Conservation (phyloP, 1,140 invertebrate species). For the Daktulosphaira vitifoliae region DNA sequence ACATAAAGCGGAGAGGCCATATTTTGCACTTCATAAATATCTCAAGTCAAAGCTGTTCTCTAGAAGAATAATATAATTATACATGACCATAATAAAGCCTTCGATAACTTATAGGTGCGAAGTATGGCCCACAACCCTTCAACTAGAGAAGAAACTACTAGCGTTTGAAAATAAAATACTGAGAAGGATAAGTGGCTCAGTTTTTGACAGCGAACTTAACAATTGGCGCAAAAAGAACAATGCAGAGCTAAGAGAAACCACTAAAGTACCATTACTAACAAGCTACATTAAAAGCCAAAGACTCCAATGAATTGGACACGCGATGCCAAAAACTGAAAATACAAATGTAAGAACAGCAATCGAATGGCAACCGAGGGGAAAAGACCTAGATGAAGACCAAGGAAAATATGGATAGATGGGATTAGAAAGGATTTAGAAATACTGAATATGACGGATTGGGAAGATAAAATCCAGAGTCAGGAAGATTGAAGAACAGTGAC, state of each 20-base stretch:
- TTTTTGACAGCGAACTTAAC: background rate
- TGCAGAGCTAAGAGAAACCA: background rate
- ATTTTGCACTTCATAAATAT: background rate
- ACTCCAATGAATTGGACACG: background rate
- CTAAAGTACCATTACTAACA: background rate
- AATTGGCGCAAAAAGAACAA: background rate
- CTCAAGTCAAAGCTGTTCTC: background rate
- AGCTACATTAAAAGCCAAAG: background rate
- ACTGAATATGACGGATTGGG: background rate
- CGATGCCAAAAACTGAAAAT: background rate
- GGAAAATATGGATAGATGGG: background rate
- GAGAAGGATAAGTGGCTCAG: background rate
- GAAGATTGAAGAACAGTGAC: background rate
- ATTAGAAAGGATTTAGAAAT: slow-evolving; percentile 11
- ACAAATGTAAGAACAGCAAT: background rate
- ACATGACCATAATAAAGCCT: background rate
- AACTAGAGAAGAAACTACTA: background rate
- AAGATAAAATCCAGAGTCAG: background rate
- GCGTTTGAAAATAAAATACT: background rate
- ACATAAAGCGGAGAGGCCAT: background rate
- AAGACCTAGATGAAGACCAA: background rate
- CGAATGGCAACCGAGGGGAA: background rate
- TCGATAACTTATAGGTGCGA: background rate
- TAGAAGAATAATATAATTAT: background rate
- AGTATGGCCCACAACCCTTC: background rate